phyloP scores from a whole-genome alignment of 2,888 invertebrate genomes.

The Helleia helle region DNA sequence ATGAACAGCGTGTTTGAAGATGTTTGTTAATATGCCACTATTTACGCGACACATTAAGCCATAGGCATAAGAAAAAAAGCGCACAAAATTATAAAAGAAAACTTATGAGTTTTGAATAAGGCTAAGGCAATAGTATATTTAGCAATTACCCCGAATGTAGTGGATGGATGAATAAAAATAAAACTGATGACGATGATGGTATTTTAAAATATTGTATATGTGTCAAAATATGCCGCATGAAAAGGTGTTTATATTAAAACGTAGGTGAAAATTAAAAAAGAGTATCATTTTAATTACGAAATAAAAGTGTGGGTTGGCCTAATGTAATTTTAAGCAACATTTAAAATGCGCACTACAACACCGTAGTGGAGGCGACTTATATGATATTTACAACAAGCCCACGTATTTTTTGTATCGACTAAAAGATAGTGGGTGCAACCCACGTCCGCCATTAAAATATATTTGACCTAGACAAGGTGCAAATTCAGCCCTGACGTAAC shows the following conservation, averaged over 20 bases:
- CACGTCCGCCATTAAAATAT: conserved; percentile 45
- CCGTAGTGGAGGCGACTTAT: conserved; percentile 11
- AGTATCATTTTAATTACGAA: conserved; percentile 39
- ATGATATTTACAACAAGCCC: conserved; percentile 44
- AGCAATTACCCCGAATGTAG: too few species aligned
- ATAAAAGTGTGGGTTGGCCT: conserved; percentile 49
- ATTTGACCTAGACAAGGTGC: conserved; percentile 38
- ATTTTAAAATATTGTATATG: too few species aligned
- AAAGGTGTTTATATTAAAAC: too few species aligned
- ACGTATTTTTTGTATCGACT: conserved; percentile 45
- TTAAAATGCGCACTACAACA: conserved; percentile 16
- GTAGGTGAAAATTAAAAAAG: conserved; percentile 6
- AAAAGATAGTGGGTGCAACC: conserved; percentile 47
- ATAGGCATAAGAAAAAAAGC: too few species aligned
- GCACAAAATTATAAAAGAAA: too few species aligned
- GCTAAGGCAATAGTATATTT: too few species aligned
- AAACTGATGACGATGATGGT: too few species aligned
- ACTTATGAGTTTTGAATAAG: too few species aligned
- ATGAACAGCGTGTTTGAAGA: conserved; percentile 15
- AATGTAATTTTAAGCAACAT: conserved; percentile 26
- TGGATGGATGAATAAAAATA: too few species aligned
- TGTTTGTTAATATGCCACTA: background rate
- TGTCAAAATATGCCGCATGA: too few species aligned
- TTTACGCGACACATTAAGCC: too few species aligned
- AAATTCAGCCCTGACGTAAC: conserved; percentile 40